Conservation (phyloP, 1,140 invertebrate species). For the Neodiprion pinetum region DNA sequence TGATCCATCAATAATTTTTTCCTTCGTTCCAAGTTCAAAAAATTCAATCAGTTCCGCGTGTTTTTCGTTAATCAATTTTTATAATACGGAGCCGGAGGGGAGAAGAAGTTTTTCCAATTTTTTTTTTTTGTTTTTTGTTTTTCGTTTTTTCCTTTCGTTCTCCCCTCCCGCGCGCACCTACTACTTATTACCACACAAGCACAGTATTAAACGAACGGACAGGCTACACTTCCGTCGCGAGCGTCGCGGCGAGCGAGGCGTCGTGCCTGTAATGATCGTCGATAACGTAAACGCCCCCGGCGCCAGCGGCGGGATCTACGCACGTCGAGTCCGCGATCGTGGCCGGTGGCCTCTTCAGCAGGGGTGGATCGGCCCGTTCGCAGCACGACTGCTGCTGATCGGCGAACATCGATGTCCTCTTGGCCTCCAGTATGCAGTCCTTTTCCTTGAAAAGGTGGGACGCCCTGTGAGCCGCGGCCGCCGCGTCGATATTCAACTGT, state of each 20-base stretch:
- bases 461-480: slow-evolving; percentile 65
- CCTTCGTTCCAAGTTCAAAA: too few species aligned
- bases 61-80: too few species aligned
- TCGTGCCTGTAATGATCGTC: slow-evolving; percentile 69
- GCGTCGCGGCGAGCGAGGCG: slow-evolving; percentile 60
- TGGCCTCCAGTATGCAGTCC: slow-evolving; percentile 54
- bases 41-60: too few species aligned
- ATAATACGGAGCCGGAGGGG: too few species aligned
- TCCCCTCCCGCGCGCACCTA: background rate
- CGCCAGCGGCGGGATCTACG: slow-evolving; percentile 31
- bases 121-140: too few species aligned
- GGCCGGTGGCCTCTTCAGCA: slow-evolving; percentile 38
- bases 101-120: too few species aligned
- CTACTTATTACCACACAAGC: background rate
- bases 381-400: slow-evolving; percentile 45
- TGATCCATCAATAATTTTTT: too few species aligned
- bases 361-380: slow-evolving; percentile 35
- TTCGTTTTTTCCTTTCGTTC: slow-evolving; percentile 1
- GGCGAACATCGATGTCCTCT: slow-evolving; percentile 57
- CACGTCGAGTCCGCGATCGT: slow-evolving; percentile 14
- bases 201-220: background rate
- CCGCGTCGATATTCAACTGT: slow-evolving; percentile 77
- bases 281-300: slow-evolving; percentile 68
- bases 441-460: slow-evolving; percentile 62
- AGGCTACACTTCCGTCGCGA: slow-evolving; percentile 70